Evolutionary conservation across 2,888 invertebrate genomes (phyloP).

Genomic region (Drosophila meridionalis): DNA sequence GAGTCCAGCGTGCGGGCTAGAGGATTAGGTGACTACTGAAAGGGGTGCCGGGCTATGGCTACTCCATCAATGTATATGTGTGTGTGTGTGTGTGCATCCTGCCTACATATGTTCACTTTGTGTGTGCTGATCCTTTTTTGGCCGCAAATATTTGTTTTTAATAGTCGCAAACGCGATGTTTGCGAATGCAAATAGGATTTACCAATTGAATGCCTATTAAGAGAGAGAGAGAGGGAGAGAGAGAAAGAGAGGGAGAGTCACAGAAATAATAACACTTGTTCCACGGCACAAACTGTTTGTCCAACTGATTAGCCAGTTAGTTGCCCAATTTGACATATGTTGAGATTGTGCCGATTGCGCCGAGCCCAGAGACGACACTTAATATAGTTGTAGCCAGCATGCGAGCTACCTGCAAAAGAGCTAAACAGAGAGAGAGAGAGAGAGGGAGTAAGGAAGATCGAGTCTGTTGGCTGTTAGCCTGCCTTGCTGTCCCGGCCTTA

Average conservation of each 20-base stretch:
- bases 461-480: conserved; percentile 4
- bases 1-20: conserved; percentile 40
- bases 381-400: conserved; percentile 33
- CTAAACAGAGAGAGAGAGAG: background rate
- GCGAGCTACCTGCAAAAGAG: conserved; percentile 43
- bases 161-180: conserved; percentile 74
- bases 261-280: conserved; percentile 83
- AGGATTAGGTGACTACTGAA: conserved; percentile 65
- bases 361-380: conserved; percentile 20
- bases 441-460: background rate
- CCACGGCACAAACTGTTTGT: conserved; percentile 56
- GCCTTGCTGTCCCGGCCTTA: conserved; percentile 55
- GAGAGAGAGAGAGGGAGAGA: background rate
- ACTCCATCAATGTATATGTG: background rate
- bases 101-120: conserved; percentile 83
- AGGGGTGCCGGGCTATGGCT: conserved; percentile 61
- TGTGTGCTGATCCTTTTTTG: conserved; percentile 70
- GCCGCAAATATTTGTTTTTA: conserved; percentile 84
- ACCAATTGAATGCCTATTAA: conserved; percentile 41
- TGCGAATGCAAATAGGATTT: conserved; percentile 82
- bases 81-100: conserved; percentile 44
- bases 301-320: conserved; percentile 78
- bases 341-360: conserved; percentile 64
- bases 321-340: conserved; percentile 81
- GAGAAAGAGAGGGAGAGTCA: conserved; percentile 7